Base-by-base conservation (phyloP, 1,140 invertebrate species). In the Anoplolepis gracilipes region DNA sequence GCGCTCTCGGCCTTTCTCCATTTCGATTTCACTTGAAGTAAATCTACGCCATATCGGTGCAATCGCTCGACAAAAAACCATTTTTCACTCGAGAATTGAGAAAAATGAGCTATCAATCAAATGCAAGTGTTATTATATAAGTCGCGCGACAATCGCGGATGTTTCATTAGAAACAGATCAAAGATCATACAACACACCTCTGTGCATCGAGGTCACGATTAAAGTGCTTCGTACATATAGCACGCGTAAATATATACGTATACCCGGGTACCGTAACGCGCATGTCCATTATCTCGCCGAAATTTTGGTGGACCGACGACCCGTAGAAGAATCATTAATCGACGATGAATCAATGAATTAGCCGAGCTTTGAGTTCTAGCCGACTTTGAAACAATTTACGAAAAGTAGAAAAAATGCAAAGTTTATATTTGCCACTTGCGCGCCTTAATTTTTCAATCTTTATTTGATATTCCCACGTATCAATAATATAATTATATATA, bases 171-270 rank as follows among this genome's bases (percentile, higher is more conserved):
- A 88, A 49, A 90, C 61, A 28, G 33, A 62, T 90, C 84, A 84
- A 42, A 16, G 87, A 91, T 89, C 84, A 78, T 87, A 84, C 78
- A 85, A 87, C 16, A 6, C 46, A 19, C 85, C 42, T 67, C 55
- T 13, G 11, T 61, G 77, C 69, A 91, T 88, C 64, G 88, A 53
- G 85, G 86, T 89, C 88, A 90, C 84, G 82, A 85, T 84, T 87
- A 87, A 90, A 85, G 72, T 36, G 33, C 39, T n/a, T 16, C 59
- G 25, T 46, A 6, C 28, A 28, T 16, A 59, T 36, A 19, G n/a
- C n/a, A 49, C 5, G 11, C 22, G 22, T 30, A 11, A 28, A 25
- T n/a, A 22, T 33, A 76, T 28, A 76, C 33, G 73, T 62, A 42
- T 33, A 10, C 59, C 36, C 28, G 36, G 49, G n/a, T 61, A 39